Base-by-base conservation (phyloP, 2,797 vertebrate genomes). In the Phrynocephalus vlangalii region DNA sequence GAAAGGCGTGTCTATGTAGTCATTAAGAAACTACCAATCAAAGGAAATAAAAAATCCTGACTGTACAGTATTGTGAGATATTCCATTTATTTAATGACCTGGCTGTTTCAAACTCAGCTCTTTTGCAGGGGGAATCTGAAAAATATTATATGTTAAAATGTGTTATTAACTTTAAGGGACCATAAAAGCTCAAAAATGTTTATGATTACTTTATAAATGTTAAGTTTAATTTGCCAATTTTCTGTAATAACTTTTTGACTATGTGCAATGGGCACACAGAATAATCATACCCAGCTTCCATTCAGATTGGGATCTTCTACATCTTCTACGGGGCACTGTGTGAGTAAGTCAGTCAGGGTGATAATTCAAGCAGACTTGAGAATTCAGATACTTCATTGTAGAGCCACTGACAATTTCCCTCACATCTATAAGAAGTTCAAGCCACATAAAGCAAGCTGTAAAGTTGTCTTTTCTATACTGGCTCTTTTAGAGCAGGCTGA, bases 31-130 rank as follows among this genome's bases (percentile, higher is more conserved):
- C 66, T 56, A 72, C 11, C 28, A 20, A 67, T 16, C 44, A 16
- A 67, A 11, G 7, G 28, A 26, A 30, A 15, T 2, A 26, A 20
- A 26, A 33, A 52, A 68, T 30, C n/a, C 6, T 28, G 22, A 30
- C 63, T 85, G 73, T 28, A 13, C 7, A 44, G 78, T 85, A 68
- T 78, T 86, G 67, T 68, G 33, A 22, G 67, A 44, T 76, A 76
- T n/a, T 82, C 24, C 44, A 84, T 9, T 26, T 7, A 28, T 63
- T 44, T n/a, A 8, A 70, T 68, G 44, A 28, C 68, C 20, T 50
- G 1, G 16, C 50, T 50, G 44, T 63, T 75, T 84, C 22, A 63
- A 73, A 75, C 56, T 1, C 52, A 56, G 11, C 30, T 60, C 7
- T 56, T 83, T 10, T 20, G 30, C 38, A 67, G 66, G 24, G 63